Conservation (phyloP, 2,113 vertebrate species). For the Calidris pygmaea region DNA sequence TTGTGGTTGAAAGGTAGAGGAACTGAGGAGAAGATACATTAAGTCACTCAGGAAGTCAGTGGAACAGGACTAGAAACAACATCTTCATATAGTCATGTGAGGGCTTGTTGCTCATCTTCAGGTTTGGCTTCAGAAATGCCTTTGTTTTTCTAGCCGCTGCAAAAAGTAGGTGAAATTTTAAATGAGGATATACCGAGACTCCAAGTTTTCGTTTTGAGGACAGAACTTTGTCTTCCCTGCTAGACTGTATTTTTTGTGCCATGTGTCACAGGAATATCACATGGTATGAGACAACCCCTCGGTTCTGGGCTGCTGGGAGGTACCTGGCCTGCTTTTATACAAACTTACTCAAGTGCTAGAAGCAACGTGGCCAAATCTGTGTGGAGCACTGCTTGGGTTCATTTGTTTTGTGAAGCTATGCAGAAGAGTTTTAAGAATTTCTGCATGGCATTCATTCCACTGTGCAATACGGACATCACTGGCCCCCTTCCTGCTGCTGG, state of each 20-base stretch:
- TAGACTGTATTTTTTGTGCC: neutral
- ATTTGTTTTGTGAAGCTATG: neutral
- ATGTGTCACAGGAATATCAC: neutral
- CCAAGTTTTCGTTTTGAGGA: neutral
- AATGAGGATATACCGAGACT: neutral
- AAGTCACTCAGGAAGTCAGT: neutral
- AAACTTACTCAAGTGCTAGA: neutral
- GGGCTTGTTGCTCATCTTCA: neutral
- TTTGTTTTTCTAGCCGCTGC: neutral
- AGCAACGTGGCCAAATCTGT: neutral
- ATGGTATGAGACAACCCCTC: neutral
- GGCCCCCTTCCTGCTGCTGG: neutral
- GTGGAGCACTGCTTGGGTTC: neutral
- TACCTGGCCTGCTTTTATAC: neutral
- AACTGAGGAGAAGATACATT: neutral
- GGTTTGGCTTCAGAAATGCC: neutral
- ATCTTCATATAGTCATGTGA: neutral
- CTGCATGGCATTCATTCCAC: conserved; percentile 8
- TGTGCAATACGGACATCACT: neutral
- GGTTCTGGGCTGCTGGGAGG: neutral
- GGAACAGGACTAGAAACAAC: neutral
- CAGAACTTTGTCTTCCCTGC: neutral
- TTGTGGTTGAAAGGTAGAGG: neutral
- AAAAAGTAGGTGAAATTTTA: neutral
- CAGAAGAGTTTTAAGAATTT: conserved; percentile 8